Evolutionary conservation across 2,797 vertebrate species (phyloP).

Genomic region (Naso thynnoides): DNA sequence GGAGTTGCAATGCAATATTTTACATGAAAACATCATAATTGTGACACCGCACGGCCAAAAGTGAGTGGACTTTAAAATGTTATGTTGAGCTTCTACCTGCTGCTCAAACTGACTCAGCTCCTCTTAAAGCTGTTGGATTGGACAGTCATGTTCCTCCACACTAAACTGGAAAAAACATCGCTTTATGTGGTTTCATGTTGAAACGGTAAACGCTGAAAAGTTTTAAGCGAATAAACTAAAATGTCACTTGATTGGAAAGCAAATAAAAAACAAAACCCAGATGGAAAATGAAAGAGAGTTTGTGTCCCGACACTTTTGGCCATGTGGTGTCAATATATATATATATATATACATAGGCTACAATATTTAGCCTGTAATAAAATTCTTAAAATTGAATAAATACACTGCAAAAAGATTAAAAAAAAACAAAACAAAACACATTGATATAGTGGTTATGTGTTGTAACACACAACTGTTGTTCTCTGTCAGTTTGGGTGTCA

Average conservation of each 20-base stretch:
- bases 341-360: too few relatives aligned
- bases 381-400: conserved; percentile 20
- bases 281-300: neutral
- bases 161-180: too few relatives aligned
- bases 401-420: conserved; percentile 5
- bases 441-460: conserved; percentile 1
- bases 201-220: too few relatives aligned
- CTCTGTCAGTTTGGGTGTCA: neutral
- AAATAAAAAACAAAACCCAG: neutral
- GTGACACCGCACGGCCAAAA: neutral
- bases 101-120: too few relatives aligned
- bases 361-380: neutral
- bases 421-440: neutral
- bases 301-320: neutral
- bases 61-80: neutral
- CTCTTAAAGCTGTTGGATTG: too few relatives aligned
- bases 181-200: too few relatives aligned
- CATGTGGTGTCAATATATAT: neutral
- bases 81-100: neutral
- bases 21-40: neutral
- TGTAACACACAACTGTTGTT: neutral
- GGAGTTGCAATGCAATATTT: neutral
- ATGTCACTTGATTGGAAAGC: neutral
- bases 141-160: too few relatives aligned
- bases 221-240: too few relatives aligned